Conservation (phyloP, 2,797 vertebrate species). For the Zonotrichia albicollis region DNA sequence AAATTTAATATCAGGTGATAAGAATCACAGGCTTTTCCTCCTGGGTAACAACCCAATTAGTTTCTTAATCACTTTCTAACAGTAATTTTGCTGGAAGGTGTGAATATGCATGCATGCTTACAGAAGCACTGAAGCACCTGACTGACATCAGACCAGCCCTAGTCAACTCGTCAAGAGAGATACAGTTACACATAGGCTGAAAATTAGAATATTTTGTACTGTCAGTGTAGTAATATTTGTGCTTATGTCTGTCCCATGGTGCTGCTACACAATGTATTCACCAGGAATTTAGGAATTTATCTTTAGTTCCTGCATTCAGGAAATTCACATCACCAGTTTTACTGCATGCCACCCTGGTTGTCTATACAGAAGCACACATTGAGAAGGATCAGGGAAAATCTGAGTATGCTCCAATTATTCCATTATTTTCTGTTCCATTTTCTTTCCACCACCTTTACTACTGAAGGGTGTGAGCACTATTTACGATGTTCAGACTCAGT, state of each 20-base stretch:
- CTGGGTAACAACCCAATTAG: constrained; percentile 14
- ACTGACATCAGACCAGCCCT: neutral
- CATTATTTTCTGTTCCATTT: neutral
- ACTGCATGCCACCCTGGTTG: neutral
- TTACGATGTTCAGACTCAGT: neutral
- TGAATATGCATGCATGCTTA: neutral
- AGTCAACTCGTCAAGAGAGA: neutral
- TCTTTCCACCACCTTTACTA: neutral
- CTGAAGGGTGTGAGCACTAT: neutral
- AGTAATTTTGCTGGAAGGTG: neutral
- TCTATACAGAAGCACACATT: neutral
- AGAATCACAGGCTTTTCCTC: constrained; percentile 5
- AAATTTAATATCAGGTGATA: constrained; percentile 14
- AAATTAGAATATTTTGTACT: neutral
- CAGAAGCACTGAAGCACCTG: neutral
- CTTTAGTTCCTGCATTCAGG: neutral
- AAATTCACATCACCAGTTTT: neutral
- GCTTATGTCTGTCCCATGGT: neutral
- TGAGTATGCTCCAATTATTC: rapidly evolving
- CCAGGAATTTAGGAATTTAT: neutral
- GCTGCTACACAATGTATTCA: neutral
- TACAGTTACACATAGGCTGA: neutral
- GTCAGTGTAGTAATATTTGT: neutral
- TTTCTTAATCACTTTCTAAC: constrained; percentile 34
- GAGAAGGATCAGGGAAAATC: neutral